Percentiles rank a stretch among this genome's conserved stretches.
Evolutionary conservation across 2,888 invertebrate genomes (phyloP).

Genomic region (Asteroscopus sphinx): DNA sequence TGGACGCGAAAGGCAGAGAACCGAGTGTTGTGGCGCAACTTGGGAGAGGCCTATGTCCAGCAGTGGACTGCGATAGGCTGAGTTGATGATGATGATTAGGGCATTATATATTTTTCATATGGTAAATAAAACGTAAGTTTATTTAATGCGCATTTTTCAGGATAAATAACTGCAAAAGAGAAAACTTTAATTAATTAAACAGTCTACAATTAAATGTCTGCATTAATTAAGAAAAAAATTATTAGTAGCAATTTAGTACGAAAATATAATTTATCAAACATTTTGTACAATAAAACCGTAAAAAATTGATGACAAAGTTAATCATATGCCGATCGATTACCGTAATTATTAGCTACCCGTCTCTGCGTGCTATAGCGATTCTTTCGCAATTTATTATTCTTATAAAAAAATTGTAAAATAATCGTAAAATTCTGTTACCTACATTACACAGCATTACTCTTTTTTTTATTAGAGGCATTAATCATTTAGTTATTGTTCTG

Average conservation of each 20-base stretch:
- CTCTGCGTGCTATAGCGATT: constrained; percentile 10
- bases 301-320: constrained; percentile 16
- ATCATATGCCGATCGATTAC: constrained; percentile 13
- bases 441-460: background rate
- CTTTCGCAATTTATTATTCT: constrained; percentile 7
- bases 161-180: too few species aligned
- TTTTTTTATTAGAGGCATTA: background rate
- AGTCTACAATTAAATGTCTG: too few species aligned
- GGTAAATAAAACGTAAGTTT: too few species aligned
- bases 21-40: too few species aligned
- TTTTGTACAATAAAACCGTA: background rate
- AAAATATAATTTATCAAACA: background rate
- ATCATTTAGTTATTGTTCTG: background rate
- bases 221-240: too few species aligned
- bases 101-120: too few species aligned
- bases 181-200: too few species aligned
- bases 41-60: too few species aligned
- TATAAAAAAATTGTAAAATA: constrained; percentile 5
- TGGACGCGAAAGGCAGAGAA: too few species aligned
- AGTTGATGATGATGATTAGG: too few species aligned
- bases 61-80: too few species aligned
- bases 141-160: too few species aligned
- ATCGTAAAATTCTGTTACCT: background rate
- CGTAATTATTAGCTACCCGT: constrained; percentile 14
- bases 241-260: background rate